Evolutionary conservation across 2,797 vertebrate genomes (phyloP), one percentile per base, ranked within the genome.

Genomic region (Sebastes steindachneri): DNA sequence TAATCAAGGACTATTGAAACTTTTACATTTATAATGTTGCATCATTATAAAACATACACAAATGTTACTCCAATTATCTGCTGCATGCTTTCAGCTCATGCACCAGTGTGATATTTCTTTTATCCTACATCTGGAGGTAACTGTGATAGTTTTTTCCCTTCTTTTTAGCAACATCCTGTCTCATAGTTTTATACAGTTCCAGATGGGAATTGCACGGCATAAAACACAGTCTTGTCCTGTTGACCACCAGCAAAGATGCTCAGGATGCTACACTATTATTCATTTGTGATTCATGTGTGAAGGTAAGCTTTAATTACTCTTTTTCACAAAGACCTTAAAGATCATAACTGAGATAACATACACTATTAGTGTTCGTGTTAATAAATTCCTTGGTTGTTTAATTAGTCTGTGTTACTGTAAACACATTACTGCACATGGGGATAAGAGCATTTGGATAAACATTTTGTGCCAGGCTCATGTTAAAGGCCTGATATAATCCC

Each of bases 401-500:
- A 45, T 45, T 45, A 17, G 41, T 45, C 41, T 2, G 19, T 37
- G 15, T 45, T 1, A 65, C 28, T 70, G 17, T 69, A 51, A 51
- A 69, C 37, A 71, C 37, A 23, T 45, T 1, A 17, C 8, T 41
- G 25, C 33, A 29, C 26, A 51, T 28, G n/a, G 11, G 9, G 19
- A 41, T 67, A 21, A 70, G 25, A 41, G 28, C 9, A 65, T 28
- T 29, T 73, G 28, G 51, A 48, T 3, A 57, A 63, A 48, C 26
- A 7, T 51, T 59, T n/a, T n/a, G n/a, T n/a, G n/a, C n/a, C n/a
- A n/a, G n/a, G n/a, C n/a, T n/a, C n/a, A n/a, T n/a, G 48, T 14
- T 35, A 15, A 11, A 62, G 41, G 41, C 31, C 71, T 70, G 68
- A 35, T 63, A 19, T 73, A 79, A 82, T 80, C 60, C 35, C 48